Evolutionary conservation across 2,888 invertebrate genomes (phyloP), one percentile per base, ranked within the genome.

Genomic region (Diaperis boleti): DNA sequence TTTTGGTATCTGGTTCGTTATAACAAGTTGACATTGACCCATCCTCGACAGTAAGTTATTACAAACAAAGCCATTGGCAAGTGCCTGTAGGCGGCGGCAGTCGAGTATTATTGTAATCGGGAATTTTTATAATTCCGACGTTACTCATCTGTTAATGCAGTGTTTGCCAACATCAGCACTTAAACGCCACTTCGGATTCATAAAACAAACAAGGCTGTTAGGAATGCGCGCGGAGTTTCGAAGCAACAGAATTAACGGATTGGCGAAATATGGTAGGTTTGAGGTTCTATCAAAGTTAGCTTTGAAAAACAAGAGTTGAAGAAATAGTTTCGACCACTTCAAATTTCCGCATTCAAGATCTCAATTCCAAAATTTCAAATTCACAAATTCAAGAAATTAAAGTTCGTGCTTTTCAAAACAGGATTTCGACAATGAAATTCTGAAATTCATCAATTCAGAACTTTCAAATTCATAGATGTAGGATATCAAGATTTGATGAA

Each of bases 11-110:
- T 49, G 49, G 35, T 49, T 49, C 15, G 14, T 33, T 50, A 20
- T 52, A 41, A 52, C 52, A 52, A 52, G 52, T 52, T 52, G 52
- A 52, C 52, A 52, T 52, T 52, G 52, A 52, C 52, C 52, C 52
- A 52, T 52, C 52, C 52, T 37, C 50, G 22, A 37, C 52, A 22
- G 37, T 49, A 39, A 52, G 37, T 52, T 39, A 52, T 52, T 52
- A 52, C 52, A 41, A 52, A 52, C 39, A 52, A 52, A 52, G 20
- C 52, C 39, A 39, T 52, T 26, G 52, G 52, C 52, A 37, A 22
- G 35, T 42, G 37, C 11, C 35, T 14, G 52, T 52, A 37, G 52
- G 52, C 52, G 52, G 15, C 18, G 8, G 14, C 42, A 42, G 20
- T 42, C 18, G 18, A 18, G 39, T 26, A 52, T n/a, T n/a, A n/a